Conservation (phyloP, 2,888 invertebrate species). For the Panorpa germanica region DNA sequence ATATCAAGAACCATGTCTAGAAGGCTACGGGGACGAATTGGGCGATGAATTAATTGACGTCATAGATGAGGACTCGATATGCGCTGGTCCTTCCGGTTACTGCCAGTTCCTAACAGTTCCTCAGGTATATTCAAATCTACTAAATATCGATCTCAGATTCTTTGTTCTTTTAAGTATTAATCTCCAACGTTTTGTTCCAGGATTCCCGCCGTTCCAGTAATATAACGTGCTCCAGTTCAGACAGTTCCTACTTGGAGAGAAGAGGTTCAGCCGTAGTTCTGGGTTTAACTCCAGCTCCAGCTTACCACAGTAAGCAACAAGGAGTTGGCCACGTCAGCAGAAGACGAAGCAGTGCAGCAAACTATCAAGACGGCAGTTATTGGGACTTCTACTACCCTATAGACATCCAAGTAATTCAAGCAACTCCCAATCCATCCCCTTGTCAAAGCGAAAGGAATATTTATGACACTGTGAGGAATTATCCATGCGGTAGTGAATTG, state of each 20-base stretch:
- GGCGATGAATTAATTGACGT: slow-evolving; percentile 27
- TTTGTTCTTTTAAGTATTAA: slow-evolving; percentile 1
- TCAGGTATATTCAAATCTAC: slow-evolving; percentile 13
- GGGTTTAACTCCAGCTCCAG: slow-evolving; percentile 43
- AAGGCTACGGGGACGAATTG: slow-evolving; percentile 24
- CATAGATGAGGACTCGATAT: slow-evolving; percentile 24
- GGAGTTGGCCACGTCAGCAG: slow-evolving; percentile 10
- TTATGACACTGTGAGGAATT: slow-evolving; percentile 25
- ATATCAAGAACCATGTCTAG: slow-evolving; percentile 18
- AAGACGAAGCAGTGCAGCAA: slow-evolving; percentile 13
- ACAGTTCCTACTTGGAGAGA: slow-evolving; percentile 65
- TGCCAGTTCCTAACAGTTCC: slow-evolving; percentile 24
- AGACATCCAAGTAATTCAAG: slow-evolving; percentile 52
- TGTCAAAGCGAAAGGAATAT: slow-evolving; percentile 46
- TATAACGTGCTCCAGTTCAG: slow-evolving; percentile 70
- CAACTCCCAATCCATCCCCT: slow-evolving; percentile 70
- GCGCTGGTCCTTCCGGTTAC: slow-evolving; percentile 20
- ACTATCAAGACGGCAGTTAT: slow-evolving; percentile 20
- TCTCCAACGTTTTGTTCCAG: slow-evolving; percentile 12
- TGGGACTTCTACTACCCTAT: slow-evolving; percentile 40
- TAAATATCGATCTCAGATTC: background rate
- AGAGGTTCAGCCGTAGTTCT: slow-evolving; percentile 62
- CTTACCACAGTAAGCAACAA: too few species aligned
- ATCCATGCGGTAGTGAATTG: too few species aligned
- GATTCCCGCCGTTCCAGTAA: slow-evolving; percentile 51